Evolutionary conservation across 2,888 invertebrate species (phyloP).

Genomic region (Ditula angustiorana): DNA sequence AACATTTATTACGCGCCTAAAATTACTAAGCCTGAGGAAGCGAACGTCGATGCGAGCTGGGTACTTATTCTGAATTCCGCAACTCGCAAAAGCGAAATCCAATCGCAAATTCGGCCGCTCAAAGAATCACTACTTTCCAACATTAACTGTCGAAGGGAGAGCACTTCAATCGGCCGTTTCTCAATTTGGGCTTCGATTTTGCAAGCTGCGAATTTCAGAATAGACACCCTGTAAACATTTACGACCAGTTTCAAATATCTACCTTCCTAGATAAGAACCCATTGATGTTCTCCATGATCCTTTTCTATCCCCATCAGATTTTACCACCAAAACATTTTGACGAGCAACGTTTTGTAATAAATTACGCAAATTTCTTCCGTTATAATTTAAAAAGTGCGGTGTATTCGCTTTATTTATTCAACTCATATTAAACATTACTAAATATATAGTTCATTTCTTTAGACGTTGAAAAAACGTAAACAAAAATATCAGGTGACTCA

Average conservation of each 20-base stretch:
- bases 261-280: constrained; percentile 53
- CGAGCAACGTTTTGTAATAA: background rate
- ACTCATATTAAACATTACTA: background rate
- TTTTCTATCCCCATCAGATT: constrained; percentile 33
- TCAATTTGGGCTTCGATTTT: constrained; percentile 29
- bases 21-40: constrained; percentile 83
- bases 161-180: constrained; percentile 30
- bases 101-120: constrained; percentile 30
- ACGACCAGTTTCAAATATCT: constrained; percentile 79
- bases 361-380: constrained; percentile 20
- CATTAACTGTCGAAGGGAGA: constrained; percentile 34
- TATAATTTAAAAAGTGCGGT: background rate
- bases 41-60: constrained; percentile 79
- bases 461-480: no score
- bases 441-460: no score
- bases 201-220: constrained; percentile 31
- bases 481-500: no score
- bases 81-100: constrained; percentile 22
- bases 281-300: constrained; percentile 36
- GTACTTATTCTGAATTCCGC: constrained; percentile 27
- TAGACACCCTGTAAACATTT: constrained; percentile 65
- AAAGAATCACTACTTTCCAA: constrained; percentile 39
- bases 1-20: constrained; percentile 85
- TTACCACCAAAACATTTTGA: constrained; percentile 10
- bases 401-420: background rate